Evolutionary conservation across 2,113 vertebrate genomes (phyloP).

Genomic region (Lepisosteus oculatus): DNA sequence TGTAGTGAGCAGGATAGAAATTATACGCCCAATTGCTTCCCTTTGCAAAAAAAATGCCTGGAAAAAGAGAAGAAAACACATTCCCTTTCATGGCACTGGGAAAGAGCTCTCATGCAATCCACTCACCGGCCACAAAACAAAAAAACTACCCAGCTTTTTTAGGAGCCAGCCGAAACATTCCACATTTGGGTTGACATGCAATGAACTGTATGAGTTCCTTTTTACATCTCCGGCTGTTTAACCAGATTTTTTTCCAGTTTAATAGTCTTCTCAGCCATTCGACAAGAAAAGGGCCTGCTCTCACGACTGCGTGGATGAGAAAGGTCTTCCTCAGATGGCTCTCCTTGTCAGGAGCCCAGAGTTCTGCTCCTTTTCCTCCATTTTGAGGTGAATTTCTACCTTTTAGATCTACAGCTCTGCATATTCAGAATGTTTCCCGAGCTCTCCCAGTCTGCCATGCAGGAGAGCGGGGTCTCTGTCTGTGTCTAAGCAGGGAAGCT

Average conservation of each 20-base stretch:
- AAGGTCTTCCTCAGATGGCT: slow-evolving; percentile 56
- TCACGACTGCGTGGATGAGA: slow-evolving; percentile 30
- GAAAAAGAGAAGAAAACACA: slow-evolving; percentile 45
- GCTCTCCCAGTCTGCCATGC: too few species aligned
- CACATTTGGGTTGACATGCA: slow-evolving; percentile 56
- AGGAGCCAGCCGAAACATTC: slow-evolving; percentile 58
- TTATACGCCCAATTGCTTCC: slow-evolving; percentile 61
- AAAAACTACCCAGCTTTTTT: slow-evolving; percentile 55
- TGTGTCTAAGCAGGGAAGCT: too few species aligned
- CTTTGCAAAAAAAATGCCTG: slow-evolving; percentile 38
- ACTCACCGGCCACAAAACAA: slow-evolving; percentile 62
- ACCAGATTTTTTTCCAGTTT: slow-evolving; percentile 75
- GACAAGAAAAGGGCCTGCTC: slow-evolving; percentile 66
- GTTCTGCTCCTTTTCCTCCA: too few species aligned
- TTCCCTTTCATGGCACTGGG: slow-evolving; percentile 50
- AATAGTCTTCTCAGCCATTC: slow-evolving; percentile 76
- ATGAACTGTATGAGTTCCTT: slow-evolving; percentile 72
- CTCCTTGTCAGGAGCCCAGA: too few species aligned
- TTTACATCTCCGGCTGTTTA: slow-evolving; percentile 79
- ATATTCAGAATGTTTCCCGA: too few species aligned
- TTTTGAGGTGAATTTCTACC: too few species aligned
- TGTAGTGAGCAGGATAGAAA: slow-evolving; percentile 63
- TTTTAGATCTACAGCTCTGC: too few species aligned
- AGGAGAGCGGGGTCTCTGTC: too few species aligned
- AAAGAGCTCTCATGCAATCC: slow-evolving; percentile 55